Evolutionary conservation across 2,888 invertebrate species (phyloP), one percentile per base, ranked within the genome.

Genomic region (Caenorhabditis uteleia): DNA sequence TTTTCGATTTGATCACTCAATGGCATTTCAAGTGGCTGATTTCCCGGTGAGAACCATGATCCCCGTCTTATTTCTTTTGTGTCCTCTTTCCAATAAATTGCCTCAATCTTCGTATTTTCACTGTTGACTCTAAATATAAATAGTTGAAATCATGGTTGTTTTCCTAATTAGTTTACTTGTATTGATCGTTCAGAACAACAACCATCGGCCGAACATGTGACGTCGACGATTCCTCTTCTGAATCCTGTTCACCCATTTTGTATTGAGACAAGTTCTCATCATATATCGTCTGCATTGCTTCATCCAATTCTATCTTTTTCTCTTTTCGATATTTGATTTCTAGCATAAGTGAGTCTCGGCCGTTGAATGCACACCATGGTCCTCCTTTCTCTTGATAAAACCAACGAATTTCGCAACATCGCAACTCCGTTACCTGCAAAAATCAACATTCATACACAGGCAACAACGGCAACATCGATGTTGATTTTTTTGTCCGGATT

Each of bases 21-120:
- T 14, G 86, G 86, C 43, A 85, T 84, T 56, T 88, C 88, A 42
- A 89, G 77, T 1, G 89, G 89, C 80, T 89, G 88, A 88, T 62
- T 66, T 23, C 70, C 73, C 40, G 68, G 67, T 72, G 88, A 87
- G 82, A 89, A 89, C 89, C 89, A 89, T 0, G 87, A 86, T 1
- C 89, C 89, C 70, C 89, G 83, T 77, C 87, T 85, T 49, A 89
- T 87, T 44, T 86, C 85, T 75, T 86, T 87, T 65, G 86, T 85
- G 75, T 88, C 88, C 43, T 87, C 88, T 87, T 80, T 80, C 81
- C 81, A 81, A 42, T 81, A 81, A 33, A 81, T 74, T 12, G 77
- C 61, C 21, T 62, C 68, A 16, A 79, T 68, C 40, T 62, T 55
- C 21, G 58, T 33, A 36, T 62, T 51, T 25, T 67, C 67, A 2